Evolutionary conservation across 2,113 vertebrate genomes (phyloP), one percentile per base, ranked within the genome.

Genomic region (Panthera leo): DNA sequence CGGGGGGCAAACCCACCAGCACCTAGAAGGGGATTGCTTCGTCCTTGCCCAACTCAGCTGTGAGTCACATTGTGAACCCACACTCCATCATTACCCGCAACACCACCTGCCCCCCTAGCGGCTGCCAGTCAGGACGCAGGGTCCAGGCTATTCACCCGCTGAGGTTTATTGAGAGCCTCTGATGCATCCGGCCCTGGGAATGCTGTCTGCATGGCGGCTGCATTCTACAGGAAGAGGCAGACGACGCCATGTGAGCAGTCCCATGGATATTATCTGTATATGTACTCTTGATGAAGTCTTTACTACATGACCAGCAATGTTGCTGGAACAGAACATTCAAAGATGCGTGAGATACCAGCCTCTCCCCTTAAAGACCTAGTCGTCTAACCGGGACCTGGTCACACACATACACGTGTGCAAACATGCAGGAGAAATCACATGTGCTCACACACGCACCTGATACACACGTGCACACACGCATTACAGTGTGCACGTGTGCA

Each of bases 241-340:
- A 31, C 4, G 6, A 61, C 1, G 15, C 29, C 14, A 14, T 0
- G 2, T 34, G 12, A 18, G 13, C 13, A 9, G 13, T 4, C 55
- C 23, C n/a, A 4, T 5, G 10, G 61, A n/a, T 1, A 7, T 2
- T 2, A 27, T 6, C 53, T 21, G 1, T 7, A 75, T n/a, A 39
- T 14, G 23, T 23, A 16, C 29, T 34, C 0, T 39, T 31, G 25
- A 68, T 10, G 70, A 39, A 25, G 55, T 14, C 48, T 15, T 87
- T 8, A 42, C 68, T 2, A 21, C 12, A 5, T 25, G 12, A 31
- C 23, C 19, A 70, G 83, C 67, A 68, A 31, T 15, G 48, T 36
- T 19, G 14, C 11, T 5, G 5, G 2, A 19, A 8, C 3, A 4
- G 13, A 3, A 1, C 0, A 0, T 18, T 45, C 27, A 36, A 61